Evolutionary conservation across 2,888 invertebrate species (phyloP).

Genomic region (Acrobasis suavella): DNA sequence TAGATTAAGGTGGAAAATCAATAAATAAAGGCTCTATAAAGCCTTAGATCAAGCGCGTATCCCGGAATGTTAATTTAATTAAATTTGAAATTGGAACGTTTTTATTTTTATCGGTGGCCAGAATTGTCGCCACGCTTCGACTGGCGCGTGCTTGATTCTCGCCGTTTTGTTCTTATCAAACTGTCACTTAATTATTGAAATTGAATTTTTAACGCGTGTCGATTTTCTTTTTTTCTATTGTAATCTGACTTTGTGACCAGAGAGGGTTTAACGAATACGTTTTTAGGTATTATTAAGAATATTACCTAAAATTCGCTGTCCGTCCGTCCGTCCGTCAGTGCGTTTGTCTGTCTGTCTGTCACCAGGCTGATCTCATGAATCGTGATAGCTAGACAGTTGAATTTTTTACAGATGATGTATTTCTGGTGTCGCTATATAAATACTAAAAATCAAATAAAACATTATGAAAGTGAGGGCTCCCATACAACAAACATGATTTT

Average conservation of each 20-base stretch:
- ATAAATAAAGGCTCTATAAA: not conserved
- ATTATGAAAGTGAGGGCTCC: too few species aligned
- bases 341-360: too few species aligned
- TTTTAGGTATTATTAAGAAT: too few species aligned
- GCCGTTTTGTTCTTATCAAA: conserved; percentile 59
- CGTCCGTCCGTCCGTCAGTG: too few species aligned
- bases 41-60: conserved; percentile 49
- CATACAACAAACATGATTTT: too few species aligned
- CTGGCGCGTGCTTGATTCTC: conserved; percentile 48
- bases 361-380: too few species aligned
- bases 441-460: too few species aligned
- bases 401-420: too few species aligned
- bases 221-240: conserved; percentile 39
- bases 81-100: conserved; percentile 67
- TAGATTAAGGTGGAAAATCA: conserved; percentile 32
- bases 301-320: too few species aligned
- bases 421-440: too few species aligned
- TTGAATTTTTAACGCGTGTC: conserved; percentile 57
- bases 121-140: conserved; percentile 72
- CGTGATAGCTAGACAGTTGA: too few species aligned
- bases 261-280: not conserved
- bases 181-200: conserved; percentile 75
- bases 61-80: conserved; percentile 78
- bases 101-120: conserved; percentile 69
- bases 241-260: conserved; percentile 21